phyloP scores from a whole-genome alignment of 2,888 invertebrate species.

The Hylaea fasciaria region DNA sequence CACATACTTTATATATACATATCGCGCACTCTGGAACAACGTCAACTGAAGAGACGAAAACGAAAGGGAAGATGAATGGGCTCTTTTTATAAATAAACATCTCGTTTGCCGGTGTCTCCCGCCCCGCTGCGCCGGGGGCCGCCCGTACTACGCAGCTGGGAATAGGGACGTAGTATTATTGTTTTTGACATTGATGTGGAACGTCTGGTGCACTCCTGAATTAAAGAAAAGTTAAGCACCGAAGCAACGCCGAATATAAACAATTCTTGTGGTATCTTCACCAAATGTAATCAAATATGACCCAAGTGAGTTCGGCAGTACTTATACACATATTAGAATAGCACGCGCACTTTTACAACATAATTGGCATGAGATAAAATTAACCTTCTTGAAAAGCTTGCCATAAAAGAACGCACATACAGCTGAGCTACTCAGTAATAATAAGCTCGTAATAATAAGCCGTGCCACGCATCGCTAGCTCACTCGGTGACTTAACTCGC shows the following conservation, averaged over 20 bases:
- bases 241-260: neutral
- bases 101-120: conserved; percentile 53
- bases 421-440: conserved; percentile 3
- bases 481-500: neutral
- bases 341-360: neutral
- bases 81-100: conserved; percentile 72
- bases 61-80: conserved; percentile 66
- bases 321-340: neutral
- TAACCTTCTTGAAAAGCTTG: conserved; percentile 15
- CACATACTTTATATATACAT: neutral
- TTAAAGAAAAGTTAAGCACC: neutral
- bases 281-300: no score
- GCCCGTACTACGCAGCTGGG: conserved; percentile 54
- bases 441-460: no score
- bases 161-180: conserved; percentile 53
- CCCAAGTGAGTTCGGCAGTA: no score
- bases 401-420: neutral
- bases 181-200: conserved; percentile 58
- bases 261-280: neutral
- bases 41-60: conserved; percentile 39
- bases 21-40: conserved; percentile 17
- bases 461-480: neutral
- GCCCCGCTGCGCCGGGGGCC: conserved; percentile 54
- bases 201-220: conserved; percentile 49
- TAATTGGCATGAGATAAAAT: conserved; percentile 7